Base-by-base conservation (phyloP, 2,888 invertebrate genomes). In the Ennomos fuscantarius region DNA sequence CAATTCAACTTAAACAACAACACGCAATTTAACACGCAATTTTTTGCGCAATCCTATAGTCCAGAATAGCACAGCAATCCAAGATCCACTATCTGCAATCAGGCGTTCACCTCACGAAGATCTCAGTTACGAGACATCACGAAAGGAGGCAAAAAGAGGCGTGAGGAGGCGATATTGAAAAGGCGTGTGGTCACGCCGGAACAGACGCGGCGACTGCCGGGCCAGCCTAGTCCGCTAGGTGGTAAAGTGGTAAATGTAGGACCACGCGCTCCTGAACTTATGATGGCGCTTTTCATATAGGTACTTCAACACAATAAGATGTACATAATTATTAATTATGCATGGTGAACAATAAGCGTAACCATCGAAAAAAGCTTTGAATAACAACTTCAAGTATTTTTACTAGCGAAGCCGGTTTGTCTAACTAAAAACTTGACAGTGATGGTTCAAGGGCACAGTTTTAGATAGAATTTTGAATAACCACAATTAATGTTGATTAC, bases 151-250 rank as follows among this genome's bases (percentile, higher is more conserved):
- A 9, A 63, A 60, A 58, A 24, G 62, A 9, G 8, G 12, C 8
- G 12, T 46, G 56, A 49, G 35, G 51, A n/a, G 32, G 39, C 13
- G 36, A 56, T 8, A 15, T 36, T 24, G 13, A 37, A 34, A 40
- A 50, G 55, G 64, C 76, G 78, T 74, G 73, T 65, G 72, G 57
- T 40, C 74, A 44, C 68, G 68, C 59, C 79, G 80, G 69, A 72
- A 46, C 55, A 60, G 66, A 70, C 74, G 72, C 81, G 75, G 63
- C 74, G 76, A 86, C 84, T 86, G 84, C 63, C 54, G 67, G 62
- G 5, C 24, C 24, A 24, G 5, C 24, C 24, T 24, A 24, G 24
- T 24, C 24, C 24, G 24, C 2, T 24, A 24, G 24, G 24, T 24
- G 24, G 5, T 24, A 6, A 24, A 24, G 66, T 46, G 52, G 42